Evolutionary conservation across 2,888 invertebrate genomes (phyloP), one percentile per base, ranked within the genome.

Genomic region (Drosophila leonis): DNA sequence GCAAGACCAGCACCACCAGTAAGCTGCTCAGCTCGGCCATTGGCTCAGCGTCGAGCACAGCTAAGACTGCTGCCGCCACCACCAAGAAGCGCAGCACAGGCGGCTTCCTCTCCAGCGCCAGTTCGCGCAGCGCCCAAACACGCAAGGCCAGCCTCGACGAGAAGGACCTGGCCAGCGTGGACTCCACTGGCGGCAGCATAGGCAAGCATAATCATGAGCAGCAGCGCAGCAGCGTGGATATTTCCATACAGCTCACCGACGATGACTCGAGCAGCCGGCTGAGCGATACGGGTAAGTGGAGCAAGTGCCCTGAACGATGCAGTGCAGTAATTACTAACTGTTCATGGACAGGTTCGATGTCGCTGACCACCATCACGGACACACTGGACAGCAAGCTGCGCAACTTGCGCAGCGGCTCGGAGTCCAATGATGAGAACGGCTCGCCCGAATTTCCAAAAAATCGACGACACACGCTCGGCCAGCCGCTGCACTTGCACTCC

Each of bases 321-420:
- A 31, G n/a, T 56, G 4, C 4, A 51, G n/a, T 48, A 48, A 24
- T 20, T 7, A 12, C 0, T 12, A 5, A 8, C 33, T 39, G 10
- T 24, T 6, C 1, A n/a, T 35, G 10, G 24, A 5, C 94, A 97
- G 97, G 97, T 93, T 95, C 96, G 91, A 97, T 97, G 94, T 95
- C 97, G 87, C 94, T 97, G 93, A 96, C 96, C 92, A 96, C 96
- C 86, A 95, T 98, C 92, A 97, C 97, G 84, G 96, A 96, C 91
- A 96, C 97, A 70, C 95, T 97, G 93, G 97, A 97, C 92, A 96
- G 96, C 91, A 97, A 97, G 93, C 94, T 97, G 93, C 95, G 95
- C 86, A 95, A 95, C 88, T 93, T 96, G 89, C 95, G 96, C 91
- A 95, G 95, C 93, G 94, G 95, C 66, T 95, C 95, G 68, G 95